Evolutionary conservation across 2,888 invertebrate species (phyloP), one percentile per base, ranked within the genome.

Genomic region (Yponomeuta malinellus): DNA sequence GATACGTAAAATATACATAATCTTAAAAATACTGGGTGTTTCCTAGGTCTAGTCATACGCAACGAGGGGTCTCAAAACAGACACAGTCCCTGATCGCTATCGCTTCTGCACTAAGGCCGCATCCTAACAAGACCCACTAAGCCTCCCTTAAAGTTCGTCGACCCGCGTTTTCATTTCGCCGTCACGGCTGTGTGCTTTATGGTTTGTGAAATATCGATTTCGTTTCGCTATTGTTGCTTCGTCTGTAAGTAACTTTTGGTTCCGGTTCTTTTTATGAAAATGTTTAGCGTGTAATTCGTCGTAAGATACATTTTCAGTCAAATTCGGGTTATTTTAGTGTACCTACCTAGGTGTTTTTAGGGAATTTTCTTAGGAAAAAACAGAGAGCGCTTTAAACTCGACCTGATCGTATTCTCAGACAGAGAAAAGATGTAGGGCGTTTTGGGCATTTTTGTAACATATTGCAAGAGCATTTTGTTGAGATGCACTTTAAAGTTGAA

Each of bases 151-250:
- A 48, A 48, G 68, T 43, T 68, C 68, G 48, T 68, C 23, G 68
- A 68, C 43, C 68, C 23, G 65, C 65, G 65, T 65, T 65, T 59
- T 33, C 65, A 33, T 65, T 65, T 65, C 65, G 29, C 31, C 65
- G 43, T 23, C 68, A 48, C 43, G 48, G 67, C 37, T 12, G 43
- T 43, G 23, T 23, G 48, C 68, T 43, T 68, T 68, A 68, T 68
- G 68, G 43, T 43, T 68, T 12, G 68, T 68, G 68, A 68, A 68
- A 68, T 43, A 68, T 68, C 68, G 68, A 68, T 68, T 68, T 23
- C 67, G 15, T 68, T 68, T 67, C 37, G 43, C 68, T 43, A 37
- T 68, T 68, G 52, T 59, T 59, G 52, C 15, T 59, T 59, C n/a
- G 43, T 6, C 63, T 15, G 4, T 63, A 15, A 15, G 4, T 63